Base-by-base conservation (phyloP, 2,113 vertebrate species). In the Prinia subflava region DNA sequence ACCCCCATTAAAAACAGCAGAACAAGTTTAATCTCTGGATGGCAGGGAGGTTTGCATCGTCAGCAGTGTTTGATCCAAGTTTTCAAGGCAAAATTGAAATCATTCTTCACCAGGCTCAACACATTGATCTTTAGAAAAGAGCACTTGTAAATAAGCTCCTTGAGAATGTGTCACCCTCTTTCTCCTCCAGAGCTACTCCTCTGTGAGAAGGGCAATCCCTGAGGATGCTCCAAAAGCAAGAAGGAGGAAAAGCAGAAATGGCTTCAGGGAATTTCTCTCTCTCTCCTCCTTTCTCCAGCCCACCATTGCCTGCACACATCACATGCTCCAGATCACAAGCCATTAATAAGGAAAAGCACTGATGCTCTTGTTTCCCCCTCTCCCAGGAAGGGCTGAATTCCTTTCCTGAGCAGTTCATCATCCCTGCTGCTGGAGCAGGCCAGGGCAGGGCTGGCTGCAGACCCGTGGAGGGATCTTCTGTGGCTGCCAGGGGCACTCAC, bases 1-100 rank as follows among this genome's bases (percentile, higher is more conserved):
- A 35, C 81, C 79, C 62, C 92, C 9, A 56, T 93, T 93, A 93
- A 89, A 93, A 93, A 64, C 83, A 87, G 89, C 91, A 75, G 90
- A 84, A 94, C 83, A 91, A 77, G 92, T 93, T 87, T 95, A 95
- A 90, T 96, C 87, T 94, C 79, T 82, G 84, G 90, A 41, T 88
- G 82, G 89, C 15, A 55, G 70, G 77, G 85, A 50, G 11, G 84
- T 79, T 79, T 96, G 95, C 91, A 8, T 25, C 12, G 80, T 97
- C 96, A 97, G 95, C 95, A 91, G 46, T 39, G 93, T 76, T 89
- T 95, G 93, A 95, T 94, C 96, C 96, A 96, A 92, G 91, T 82
- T 95, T 94, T 95, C 70, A 90, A 90, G 95, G 94, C 80, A 89
- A 70, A 95, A 96, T 84, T 95, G 96, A 90, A 97, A 80, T 89